Evolutionary conservation across 2,797 vertebrate genomes (phyloP).

Genomic region (Sebastes taczanowskii): DNA sequence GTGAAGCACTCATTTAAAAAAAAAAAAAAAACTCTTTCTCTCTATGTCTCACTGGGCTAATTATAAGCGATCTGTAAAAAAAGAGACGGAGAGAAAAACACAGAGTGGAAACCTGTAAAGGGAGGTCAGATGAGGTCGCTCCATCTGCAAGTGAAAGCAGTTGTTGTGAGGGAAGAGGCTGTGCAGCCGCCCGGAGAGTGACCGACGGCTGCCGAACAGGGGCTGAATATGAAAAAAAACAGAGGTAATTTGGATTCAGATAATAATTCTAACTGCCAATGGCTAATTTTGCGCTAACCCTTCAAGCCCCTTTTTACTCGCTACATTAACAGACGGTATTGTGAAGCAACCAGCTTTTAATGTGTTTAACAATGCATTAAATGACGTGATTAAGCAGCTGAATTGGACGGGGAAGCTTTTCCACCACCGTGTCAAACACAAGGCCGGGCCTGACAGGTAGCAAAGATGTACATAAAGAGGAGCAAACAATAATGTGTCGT

Average conservation of each 20-base stretch:
- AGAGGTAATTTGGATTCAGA: slow-evolving; percentile 47
- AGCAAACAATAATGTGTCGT: neutral
- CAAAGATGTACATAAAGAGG: slow-evolving; percentile 1
- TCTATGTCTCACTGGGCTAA: slow-evolving; percentile 53
- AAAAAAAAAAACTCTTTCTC: neutral
- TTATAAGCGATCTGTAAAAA: slow-evolving; percentile 64
- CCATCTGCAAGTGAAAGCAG: slow-evolving; percentile 45
- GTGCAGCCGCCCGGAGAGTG: neutral
- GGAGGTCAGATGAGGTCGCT: slow-evolving; percentile 51
- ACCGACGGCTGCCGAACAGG: slow-evolving; percentile 13
- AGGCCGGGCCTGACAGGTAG: slow-evolving; percentile 18
- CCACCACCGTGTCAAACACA: slow-evolving; percentile 26
- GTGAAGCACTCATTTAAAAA: slow-evolving; percentile 42
- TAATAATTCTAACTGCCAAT: slow-evolving; percentile 67
- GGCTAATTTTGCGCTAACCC: slow-evolving; percentile 66
- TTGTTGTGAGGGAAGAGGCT: slow-evolving; percentile 18
- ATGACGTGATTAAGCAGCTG: slow-evolving; percentile 62
- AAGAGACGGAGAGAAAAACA: slow-evolving; percentile 41
- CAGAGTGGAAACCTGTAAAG: slow-evolving; percentile 48
- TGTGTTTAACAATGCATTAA: slow-evolving; percentile 74
- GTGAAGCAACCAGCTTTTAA: slow-evolving; percentile 62
- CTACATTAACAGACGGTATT: slow-evolving; percentile 67
- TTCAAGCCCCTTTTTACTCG: slow-evolving; percentile 51
- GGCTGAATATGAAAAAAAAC: neutral
- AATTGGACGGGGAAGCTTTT: slow-evolving; percentile 50